phyloP scores from a whole-genome alignment of 2,113 vertebrate species.

The Limnothrissa miodon region DNA sequence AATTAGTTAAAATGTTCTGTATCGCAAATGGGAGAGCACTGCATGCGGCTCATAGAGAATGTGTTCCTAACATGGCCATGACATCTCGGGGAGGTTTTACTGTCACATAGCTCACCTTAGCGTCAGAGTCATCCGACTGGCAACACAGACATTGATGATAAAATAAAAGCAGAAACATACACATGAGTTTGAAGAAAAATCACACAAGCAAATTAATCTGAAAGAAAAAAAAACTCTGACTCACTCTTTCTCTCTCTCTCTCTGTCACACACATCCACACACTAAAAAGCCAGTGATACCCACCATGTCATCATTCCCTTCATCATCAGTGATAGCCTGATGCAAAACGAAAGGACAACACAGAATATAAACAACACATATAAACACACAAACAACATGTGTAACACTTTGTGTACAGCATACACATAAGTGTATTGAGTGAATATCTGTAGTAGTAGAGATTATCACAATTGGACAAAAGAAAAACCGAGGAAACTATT shows the following conservation, averaged over 20 bases:
- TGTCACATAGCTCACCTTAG: conserved; percentile 51
- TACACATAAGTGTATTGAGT: too few species aligned
- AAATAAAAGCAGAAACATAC: conserved; percentile 16
- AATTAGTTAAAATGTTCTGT: background rate
- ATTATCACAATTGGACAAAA: too few species aligned
- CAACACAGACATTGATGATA: background rate
- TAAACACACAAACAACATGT: background rate
- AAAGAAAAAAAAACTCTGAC: background rate
- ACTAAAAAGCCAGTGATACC: too few species aligned
- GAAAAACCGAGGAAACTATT: too few species aligned
- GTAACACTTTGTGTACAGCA: too few species aligned
- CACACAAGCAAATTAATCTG: background rate
- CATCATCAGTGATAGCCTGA: conserved; percentile 58
- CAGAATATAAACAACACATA: conserved; percentile 10
- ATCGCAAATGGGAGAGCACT: background rate
- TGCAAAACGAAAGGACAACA: conserved; percentile 21
- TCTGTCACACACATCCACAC: background rate
- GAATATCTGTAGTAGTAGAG: too few species aligned
- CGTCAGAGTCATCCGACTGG: conserved; percentile 56
- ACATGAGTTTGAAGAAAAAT: background rate
- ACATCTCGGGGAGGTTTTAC: background rate
- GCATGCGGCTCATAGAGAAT: background rate
- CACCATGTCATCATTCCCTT: conserved; percentile 62
- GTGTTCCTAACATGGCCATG: background rate
- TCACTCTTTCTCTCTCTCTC: background rate